A percentile compares a stretch with the other conserved stretches of the same genome.
Conservation (phyloP, 2,797 vertebrate genomes). For the Petrocephalus sullivani region DNA sequence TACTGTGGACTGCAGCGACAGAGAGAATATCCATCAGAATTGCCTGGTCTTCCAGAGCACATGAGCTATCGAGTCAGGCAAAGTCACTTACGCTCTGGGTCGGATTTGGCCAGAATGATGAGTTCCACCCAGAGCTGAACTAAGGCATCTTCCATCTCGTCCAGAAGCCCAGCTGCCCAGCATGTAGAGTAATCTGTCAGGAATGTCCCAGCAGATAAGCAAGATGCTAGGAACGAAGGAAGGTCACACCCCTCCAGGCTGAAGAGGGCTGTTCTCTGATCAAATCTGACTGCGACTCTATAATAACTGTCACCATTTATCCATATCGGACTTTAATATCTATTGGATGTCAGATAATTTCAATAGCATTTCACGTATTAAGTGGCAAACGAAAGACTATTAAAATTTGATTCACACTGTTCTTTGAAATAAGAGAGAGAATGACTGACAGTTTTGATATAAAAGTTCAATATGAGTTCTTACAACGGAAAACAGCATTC, state of each 20-base stretch:
- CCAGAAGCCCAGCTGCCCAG: conserved; percentile 5
- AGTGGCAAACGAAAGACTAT: neutral
- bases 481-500: neutral
- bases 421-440: conserved; percentile 3
- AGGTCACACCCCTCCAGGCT: conserved; percentile 15
- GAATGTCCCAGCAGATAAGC: conserved; percentile 19
- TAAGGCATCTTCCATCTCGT: conserved; percentile 19
- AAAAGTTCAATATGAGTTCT: neutral
- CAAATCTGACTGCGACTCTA: conserved; percentile 19
- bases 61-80: neutral
- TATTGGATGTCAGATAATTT: conserved; percentile 17
- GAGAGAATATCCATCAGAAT: conserved; percentile 7
- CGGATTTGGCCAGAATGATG: conserved; percentile 17
- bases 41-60: neutral
- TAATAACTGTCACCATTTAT: conserved; percentile 29
- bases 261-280: conserved; percentile 25
- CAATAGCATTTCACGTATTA: conserved; percentile 1
- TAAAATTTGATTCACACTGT: neutral
- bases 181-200: conserved; percentile 19
- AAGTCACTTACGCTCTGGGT: neutral
- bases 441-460: neutral
- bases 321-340: conserved; percentile 31
- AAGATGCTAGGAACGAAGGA: neutral
- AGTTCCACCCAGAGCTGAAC: conserved; percentile 14
- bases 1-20: conserved; percentile 19